These are phyloP conservation scores for Criorhina ranunculi DNA, from an alignment of 2,888 invertebrate species.

Conservation along the genomic window DNA sequence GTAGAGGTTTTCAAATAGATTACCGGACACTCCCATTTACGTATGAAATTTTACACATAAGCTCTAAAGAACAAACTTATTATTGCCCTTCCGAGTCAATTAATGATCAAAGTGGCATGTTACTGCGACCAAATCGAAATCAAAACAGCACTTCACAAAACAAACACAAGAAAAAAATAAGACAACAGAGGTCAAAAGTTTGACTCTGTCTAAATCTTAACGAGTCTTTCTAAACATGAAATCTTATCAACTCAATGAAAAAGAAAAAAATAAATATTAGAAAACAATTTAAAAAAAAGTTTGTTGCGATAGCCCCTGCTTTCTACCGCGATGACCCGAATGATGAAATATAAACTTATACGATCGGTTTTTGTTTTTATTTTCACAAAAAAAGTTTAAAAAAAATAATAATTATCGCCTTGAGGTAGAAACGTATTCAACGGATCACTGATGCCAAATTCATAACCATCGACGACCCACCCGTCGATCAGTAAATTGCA, in stretches of 20 bases:
- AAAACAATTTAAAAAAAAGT: conserved; percentile 8
- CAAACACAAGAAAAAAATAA: conserved; percentile 20
- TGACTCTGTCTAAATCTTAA: conserved; percentile 8
- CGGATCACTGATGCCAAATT: conserved; percentile 18
- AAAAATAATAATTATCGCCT: conserved; percentile 19
- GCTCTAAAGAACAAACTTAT: background rate
- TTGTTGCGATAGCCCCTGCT: conserved; percentile 46
- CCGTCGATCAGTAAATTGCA: conserved; percentile 2
- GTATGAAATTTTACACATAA: background rate
- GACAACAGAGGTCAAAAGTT: conserved; percentile 22
- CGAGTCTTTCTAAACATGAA: background rate
- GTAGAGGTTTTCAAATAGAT: no score
- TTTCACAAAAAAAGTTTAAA: background rate
- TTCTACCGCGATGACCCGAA: conserved; percentile 14
- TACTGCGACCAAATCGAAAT: conserved; percentile 6
- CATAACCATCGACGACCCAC: conserved; percentile 6
- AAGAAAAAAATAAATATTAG: background rate
- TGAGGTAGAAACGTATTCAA: background rate
- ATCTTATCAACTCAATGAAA: conserved; percentile 32
- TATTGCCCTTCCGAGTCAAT: background rate
- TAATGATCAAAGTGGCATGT: conserved; percentile 9
- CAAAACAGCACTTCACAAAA: conserved; percentile 5
- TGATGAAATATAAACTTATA: conserved; percentile 30
- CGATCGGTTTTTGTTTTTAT: conserved; percentile 5
- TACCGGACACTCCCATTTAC: no score